Evolutionary conservation across 2,888 invertebrate species (phyloP).

Genomic region (Tenthredo notha): DNA sequence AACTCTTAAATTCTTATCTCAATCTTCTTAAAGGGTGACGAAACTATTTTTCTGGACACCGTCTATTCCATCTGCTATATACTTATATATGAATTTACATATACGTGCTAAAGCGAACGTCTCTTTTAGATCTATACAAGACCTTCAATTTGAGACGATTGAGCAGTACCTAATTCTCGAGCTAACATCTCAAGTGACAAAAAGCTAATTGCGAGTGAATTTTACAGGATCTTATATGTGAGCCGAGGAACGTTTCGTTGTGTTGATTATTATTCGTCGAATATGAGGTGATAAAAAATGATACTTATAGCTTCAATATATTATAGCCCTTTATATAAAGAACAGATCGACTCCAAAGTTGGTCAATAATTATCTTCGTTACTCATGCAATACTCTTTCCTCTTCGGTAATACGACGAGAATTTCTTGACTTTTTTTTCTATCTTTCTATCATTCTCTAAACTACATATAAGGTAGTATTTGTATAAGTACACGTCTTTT

Average conservation of each 20-base stretch:
- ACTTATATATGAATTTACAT: not conserved
- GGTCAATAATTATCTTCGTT: slow-evolving; percentile 16
- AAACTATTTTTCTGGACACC: not conserved
- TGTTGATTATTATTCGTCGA: not conserved
- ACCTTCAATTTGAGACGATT: slow-evolving; percentile 21
- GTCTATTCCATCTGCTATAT: not conserved
- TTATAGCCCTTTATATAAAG: slow-evolving; percentile 1
- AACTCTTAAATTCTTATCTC: not conserved
- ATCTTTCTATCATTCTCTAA: not conserved
- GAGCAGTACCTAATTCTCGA: slow-evolving; percentile 20
- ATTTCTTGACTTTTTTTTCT: not conserved
- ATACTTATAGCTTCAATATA: not conserved
- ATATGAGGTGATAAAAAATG: not conserved
- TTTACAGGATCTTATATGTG: not conserved
- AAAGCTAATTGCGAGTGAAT: slow-evolving; percentile 21
- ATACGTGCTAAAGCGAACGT: not conserved
- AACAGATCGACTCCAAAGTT: not conserved
- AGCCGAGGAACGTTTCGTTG: not conserved
- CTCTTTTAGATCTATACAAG: not conserved
- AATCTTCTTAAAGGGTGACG: not conserved
- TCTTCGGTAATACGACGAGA: not conserved
- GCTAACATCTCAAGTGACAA: not conserved
- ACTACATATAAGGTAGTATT: not conserved
- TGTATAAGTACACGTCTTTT: slow-evolving; percentile 8
- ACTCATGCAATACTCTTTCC: slow-evolving; percentile 1